phyloP scores from a whole-genome alignment of 2,797 vertebrate genomes.

The Parambassis ranga region DNA sequence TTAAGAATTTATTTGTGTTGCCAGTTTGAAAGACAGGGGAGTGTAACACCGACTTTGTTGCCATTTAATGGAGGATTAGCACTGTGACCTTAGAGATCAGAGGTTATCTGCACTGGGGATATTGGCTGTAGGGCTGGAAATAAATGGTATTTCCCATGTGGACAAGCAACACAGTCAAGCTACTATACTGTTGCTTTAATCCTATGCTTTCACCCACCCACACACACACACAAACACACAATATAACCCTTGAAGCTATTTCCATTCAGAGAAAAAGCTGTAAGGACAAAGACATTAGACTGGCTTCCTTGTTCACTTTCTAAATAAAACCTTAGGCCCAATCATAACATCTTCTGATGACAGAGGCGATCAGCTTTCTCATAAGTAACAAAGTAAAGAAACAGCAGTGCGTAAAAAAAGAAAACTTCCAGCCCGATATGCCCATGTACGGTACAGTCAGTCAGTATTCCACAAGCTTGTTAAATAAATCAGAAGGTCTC shows the following conservation, averaged over 20 bases:
- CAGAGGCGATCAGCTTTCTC: conserved; percentile 43
- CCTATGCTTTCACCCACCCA: not conserved
- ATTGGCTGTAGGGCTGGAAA: conserved; percentile 22
- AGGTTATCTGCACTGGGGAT: conserved; percentile 57
- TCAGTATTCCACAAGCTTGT: conserved; percentile 67
- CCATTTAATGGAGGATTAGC: conserved; percentile 52
- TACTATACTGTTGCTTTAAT: not conserved
- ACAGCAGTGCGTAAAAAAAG: conserved; percentile 37
- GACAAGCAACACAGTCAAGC: conserved; percentile 22
- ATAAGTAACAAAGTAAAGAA: conserved; percentile 39
- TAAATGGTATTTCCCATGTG: conserved; percentile 20
- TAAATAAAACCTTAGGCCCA: conserved; percentile 4
- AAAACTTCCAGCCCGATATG: conserved; percentile 56
- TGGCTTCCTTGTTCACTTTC: not conserved
- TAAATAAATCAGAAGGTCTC: conserved; percentile 79
- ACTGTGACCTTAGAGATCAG: conserved; percentile 43
- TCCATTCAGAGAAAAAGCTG: not conserved
- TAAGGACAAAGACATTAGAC: not conserved
- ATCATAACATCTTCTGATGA: conserved; percentile 16
- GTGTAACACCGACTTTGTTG: conserved; percentile 18
- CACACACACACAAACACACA: not conserved
- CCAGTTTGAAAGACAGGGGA: conserved; percentile 22
- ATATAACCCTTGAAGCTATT: not conserved
- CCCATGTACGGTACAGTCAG: conserved; percentile 84
- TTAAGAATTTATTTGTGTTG: conserved; percentile 34